Evolutionary conservation across 2,797 vertebrate genomes (phyloP).

Genomic region (Natrix natrix): DNA sequence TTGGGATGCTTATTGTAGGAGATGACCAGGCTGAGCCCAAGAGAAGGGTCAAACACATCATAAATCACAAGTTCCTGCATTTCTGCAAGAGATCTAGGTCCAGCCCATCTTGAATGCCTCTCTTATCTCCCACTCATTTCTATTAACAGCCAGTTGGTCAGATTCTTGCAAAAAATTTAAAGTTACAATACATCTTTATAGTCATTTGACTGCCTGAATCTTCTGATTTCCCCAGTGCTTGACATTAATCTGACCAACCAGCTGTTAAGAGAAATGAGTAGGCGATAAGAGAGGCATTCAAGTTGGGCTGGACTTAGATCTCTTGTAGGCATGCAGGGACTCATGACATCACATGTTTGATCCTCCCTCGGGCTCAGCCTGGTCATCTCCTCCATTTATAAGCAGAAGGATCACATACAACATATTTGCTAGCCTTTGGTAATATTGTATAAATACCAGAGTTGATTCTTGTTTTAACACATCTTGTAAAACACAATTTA

Average conservation of each 20-base stretch:
- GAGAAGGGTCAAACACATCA: not conserved
- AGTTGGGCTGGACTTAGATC: not conserved
- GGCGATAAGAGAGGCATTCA: not conserved
- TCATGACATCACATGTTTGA: not conserved
- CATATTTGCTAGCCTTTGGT: fast-evolving
- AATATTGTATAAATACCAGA: slow-evolving; percentile 47
- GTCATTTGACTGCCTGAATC: not conserved
- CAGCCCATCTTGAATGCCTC: not conserved
- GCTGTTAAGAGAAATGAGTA: not conserved
- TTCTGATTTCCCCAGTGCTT: not conserved
- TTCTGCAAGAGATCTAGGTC: not conserved
- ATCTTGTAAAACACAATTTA: slow-evolving; percentile 60
- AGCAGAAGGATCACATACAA: slow-evolving; percentile 14
- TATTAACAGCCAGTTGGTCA: not conserved
- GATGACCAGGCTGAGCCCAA: not conserved
- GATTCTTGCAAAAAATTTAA: not conserved
- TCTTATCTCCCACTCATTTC: not conserved
- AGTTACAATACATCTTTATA: not conserved
- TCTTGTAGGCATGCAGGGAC: not conserved
- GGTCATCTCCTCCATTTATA: not conserved
- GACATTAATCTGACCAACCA: not conserved
- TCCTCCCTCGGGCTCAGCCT: not conserved
- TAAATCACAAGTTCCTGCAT: not conserved
- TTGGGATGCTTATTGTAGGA: slow-evolving; percentile 24
- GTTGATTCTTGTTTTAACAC: slow-evolving; percentile 47